These are phyloP conservation scores for Tenebrio molitor DNA, from an alignment of 1,140 invertebrate genomes.

Conservation along the genomic window DNA sequence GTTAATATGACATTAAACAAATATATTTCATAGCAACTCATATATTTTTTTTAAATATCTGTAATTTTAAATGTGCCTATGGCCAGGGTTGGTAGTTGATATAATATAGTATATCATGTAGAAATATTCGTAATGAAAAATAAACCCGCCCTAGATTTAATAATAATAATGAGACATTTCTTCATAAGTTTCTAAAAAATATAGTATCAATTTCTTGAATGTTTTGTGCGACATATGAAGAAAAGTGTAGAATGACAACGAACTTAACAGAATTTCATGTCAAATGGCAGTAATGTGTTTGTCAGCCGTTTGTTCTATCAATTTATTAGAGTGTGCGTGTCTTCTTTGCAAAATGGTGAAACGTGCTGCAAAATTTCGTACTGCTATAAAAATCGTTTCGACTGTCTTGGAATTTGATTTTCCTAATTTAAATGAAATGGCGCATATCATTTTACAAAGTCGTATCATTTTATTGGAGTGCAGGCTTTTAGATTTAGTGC, in stretches of 20 bases:
- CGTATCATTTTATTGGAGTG: constrained; percentile 10
- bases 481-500: constrained; percentile 20
- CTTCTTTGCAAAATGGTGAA: constrained; percentile 7
- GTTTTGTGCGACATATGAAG: too few species aligned
- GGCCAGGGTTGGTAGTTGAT: too few species aligned
- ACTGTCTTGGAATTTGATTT: constrained; percentile 14
- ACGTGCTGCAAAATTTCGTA: constrained; percentile 19
- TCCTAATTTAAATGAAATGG: constrained; percentile 13
- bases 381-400: constrained; percentile 3
- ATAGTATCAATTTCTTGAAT: too few species aligned
- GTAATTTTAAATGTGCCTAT: too few species aligned
- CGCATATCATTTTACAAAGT: constrained; percentile 3
- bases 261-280: constrained; percentile 15
- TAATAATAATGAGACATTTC: background rate
- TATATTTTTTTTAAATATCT: too few species aligned
- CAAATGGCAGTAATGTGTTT: constrained; percentile 17
- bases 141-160: too few species aligned
- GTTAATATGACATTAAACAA: too few species aligned
- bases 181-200: too few species aligned
- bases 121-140: too few species aligned
- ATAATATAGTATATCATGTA: too few species aligned
- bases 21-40: too few species aligned
- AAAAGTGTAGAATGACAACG: too few species aligned
- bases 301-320: constrained; percentile 17
- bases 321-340: constrained; percentile 33